Conservation (phyloP, 2,888 invertebrate species). For the Calameuta filiformis region DNA sequence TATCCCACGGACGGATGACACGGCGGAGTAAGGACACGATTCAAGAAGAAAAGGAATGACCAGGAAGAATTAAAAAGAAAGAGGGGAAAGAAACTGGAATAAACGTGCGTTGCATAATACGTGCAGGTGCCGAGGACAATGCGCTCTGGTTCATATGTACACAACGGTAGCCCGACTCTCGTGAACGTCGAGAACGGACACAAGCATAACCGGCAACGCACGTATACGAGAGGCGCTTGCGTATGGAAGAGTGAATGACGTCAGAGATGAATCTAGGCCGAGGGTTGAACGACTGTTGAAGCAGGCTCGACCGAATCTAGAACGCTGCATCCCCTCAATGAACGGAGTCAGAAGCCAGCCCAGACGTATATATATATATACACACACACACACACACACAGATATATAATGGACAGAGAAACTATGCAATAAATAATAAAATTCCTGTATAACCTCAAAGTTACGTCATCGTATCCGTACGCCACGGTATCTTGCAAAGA, state of each 20-base stretch:
- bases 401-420: too few species aligned
- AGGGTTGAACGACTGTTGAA: constrained; percentile 64
- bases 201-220: constrained; percentile 11
- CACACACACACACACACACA: too few species aligned
- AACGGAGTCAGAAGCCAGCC: constrained; percentile 31
- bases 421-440: too few species aligned
- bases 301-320: constrained; percentile 55
- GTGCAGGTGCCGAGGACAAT: constrained; percentile 31
- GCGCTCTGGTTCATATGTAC: constrained; percentile 23
- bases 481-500: too few species aligned
- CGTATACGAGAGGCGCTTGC: constrained; percentile 27
- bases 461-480: too few species aligned
- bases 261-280: constrained; percentile 60
- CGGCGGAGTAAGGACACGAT: not conserved
- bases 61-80: not conserved
- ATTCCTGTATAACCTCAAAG: too few species aligned
- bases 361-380: too few species aligned
- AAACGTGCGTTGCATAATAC: constrained; percentile 32
- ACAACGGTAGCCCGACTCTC: constrained; percentile 3
- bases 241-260: constrained; percentile 50
- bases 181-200: constrained; percentile 7
- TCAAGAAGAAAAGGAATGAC: not conserved
- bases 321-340: constrained; percentile 50
- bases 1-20: too few species aligned
- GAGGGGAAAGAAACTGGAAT: not conserved